Percentiles rank a stretch among this genome's conserved stretches.
Evolutionary conservation across 2,797 vertebrate genomes (phyloP).

Genomic region (Glossophaga mutica): DNA sequence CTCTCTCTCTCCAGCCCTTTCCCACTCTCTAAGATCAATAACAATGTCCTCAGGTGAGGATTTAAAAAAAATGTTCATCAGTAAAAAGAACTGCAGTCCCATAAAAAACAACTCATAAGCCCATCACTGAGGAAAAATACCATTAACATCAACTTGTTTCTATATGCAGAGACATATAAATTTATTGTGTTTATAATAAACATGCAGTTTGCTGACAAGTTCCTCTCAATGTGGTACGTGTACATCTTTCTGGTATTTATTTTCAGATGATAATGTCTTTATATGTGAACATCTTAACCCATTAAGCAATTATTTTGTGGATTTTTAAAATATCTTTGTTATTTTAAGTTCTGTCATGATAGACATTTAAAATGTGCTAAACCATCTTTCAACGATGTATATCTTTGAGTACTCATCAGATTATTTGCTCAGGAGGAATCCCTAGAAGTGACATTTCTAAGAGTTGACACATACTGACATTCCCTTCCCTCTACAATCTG

Average conservation of each 20-base stretch:
- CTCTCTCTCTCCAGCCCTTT: neutral
- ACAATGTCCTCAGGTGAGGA: neutral
- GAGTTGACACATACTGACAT: neutral
- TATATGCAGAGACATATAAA: neutral
- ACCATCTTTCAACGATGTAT: neutral
- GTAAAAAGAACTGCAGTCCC: neutral
- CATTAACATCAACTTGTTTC: neutral
- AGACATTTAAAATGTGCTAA: neutral
- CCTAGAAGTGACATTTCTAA: neutral
- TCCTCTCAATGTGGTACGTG: neutral
- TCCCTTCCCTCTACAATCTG: neutral
- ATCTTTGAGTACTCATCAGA: neutral
- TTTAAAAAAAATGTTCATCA: neutral
- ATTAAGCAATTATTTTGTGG: neutral
- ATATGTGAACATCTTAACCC: neutral
- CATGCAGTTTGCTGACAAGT: neutral
- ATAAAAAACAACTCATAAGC: neutral
- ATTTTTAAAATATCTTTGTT: neutral
- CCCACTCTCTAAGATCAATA: neutral
- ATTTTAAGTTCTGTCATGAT: neutral
- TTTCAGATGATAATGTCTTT: neutral
- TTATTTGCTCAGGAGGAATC: neutral
- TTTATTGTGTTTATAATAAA: neutral
- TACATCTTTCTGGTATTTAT: neutral
- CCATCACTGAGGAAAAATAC: neutral